Conservation (phyloP, 2,113 vertebrate species). For the Bujurquina vittata region DNA sequence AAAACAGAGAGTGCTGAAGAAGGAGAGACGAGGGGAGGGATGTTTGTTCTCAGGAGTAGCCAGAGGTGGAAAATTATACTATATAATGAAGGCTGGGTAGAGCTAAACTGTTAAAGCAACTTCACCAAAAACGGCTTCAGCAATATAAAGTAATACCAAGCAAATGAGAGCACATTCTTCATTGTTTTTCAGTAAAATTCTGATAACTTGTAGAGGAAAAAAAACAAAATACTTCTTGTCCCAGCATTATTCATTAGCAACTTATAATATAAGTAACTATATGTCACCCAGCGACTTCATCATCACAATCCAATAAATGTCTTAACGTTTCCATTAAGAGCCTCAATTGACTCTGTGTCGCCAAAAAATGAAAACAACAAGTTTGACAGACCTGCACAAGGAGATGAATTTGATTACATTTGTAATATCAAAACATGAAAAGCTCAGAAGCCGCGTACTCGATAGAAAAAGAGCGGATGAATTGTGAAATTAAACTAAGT, state of each 20-base stretch:
- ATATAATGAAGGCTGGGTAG: slow-evolving; percentile 65
- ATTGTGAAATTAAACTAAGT: slow-evolving; percentile 72
- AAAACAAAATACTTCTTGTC: not conserved
- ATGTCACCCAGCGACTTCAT: not conserved
- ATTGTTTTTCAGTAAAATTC: not conserved
- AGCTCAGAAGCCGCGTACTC: slow-evolving; percentile 37
- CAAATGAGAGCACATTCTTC: not conserved
- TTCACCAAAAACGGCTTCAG: slow-evolving; percentile 3
- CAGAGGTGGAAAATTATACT: slow-evolving; percentile 76
- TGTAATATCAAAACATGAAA: slow-evolving; percentile 44
- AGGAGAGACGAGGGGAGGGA: slow-evolving; percentile 12
- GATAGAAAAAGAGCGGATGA: slow-evolving; percentile 56
- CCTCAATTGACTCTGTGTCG: not conserved
- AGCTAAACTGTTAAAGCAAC: not conserved
- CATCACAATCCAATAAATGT: slow-evolving; percentile 12
- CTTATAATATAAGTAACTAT: not conserved
- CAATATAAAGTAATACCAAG: slow-evolving; percentile 13
- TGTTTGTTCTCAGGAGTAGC: slow-evolving; percentile 62
- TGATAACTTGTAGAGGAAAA: not conserved
- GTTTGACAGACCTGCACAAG: slow-evolving; percentile 14
- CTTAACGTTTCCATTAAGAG: slow-evolving; percentile 15
- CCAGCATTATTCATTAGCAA: not conserved
- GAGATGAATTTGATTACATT: slow-evolving; percentile 38
- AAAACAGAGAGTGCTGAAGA: slow-evolving; percentile 46
- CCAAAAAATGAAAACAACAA: slow-evolving; percentile 13